A percentile compares a stretch with the other conserved stretches of the same genome.
phyloP scores from a whole-genome alignment of 1,140 invertebrate species.

The Papilio xuthus region DNA sequence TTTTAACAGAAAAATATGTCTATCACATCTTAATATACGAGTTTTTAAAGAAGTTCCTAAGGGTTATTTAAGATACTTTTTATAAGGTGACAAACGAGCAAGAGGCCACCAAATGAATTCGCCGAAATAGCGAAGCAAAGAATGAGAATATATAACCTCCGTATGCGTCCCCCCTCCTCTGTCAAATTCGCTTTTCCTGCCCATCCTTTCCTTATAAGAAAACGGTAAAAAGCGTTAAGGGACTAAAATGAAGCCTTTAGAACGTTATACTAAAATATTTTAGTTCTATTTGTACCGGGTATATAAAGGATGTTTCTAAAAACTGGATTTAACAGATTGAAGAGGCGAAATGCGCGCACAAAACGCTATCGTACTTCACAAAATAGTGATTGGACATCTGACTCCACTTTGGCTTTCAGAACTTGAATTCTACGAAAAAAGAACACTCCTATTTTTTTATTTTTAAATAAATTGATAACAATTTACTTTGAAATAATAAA shows the following conservation, averaged over 20 bases:
- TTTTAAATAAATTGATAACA: background rate
- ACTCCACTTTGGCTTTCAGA: background rate
- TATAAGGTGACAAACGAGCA: too few relatives aligned
- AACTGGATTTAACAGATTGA: conserved; percentile 3
- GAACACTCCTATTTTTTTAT: background rate
- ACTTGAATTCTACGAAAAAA: background rate
- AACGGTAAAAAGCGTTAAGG: too few relatives aligned
- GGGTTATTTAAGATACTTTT: too few relatives aligned
- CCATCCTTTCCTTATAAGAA: too few relatives aligned
- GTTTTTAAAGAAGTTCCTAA: background rate
- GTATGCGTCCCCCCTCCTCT: too few relatives aligned
- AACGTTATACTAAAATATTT: too few relatives aligned
- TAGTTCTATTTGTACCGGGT: too few relatives aligned
- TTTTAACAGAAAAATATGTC: background rate
- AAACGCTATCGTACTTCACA: conserved; percentile 1
- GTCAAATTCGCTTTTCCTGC: too few relatives aligned
- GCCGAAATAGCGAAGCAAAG: too few relatives aligned
- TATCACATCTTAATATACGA: background rate
- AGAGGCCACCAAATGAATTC: too few relatives aligned
- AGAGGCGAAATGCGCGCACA: background rate
- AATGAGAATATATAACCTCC: too few relatives aligned
- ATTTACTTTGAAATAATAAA: background rate
- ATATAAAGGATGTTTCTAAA: background rate
- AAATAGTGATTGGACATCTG: background rate
- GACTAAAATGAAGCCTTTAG: too few relatives aligned